Percentiles rank a stretch among this genome's conserved stretches.
Evolutionary conservation across 2,113 vertebrate species (phyloP).

Genomic region (Nothoprocta perdicaria): DNA sequence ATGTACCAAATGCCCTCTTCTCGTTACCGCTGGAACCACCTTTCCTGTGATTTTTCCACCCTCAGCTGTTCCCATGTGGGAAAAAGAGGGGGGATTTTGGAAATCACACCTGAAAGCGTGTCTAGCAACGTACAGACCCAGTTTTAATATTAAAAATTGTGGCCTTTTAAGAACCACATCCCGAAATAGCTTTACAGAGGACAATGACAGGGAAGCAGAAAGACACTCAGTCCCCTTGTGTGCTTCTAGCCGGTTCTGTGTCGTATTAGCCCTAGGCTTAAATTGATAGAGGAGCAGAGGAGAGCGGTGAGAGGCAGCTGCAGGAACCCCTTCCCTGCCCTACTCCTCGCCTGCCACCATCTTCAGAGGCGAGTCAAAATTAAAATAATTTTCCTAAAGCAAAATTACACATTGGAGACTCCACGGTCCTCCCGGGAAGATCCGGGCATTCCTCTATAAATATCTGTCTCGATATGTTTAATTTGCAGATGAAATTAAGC

Average conservation of each 20-base stretch:
- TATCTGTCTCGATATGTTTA: conserved; percentile 44
- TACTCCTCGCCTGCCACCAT: neutral
- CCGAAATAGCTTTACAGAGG: neutral
- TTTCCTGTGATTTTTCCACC: neutral
- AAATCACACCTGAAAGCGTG: neutral
- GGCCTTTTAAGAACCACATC: accelerated
- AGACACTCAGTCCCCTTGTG: neutral
- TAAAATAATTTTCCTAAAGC: conserved; percentile 34
- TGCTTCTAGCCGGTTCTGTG: accelerated
- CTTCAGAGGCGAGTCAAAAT: neutral
- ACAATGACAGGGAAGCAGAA: neutral
- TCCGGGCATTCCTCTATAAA: conserved; percentile 35
- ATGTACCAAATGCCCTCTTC: neutral
- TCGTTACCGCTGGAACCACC: neutral
- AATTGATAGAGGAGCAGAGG: neutral
- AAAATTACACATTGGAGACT: conserved; percentile 48
- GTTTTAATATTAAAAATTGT: accelerated
- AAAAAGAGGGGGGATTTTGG: too few species aligned
- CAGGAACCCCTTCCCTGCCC: neutral
- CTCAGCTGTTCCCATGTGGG: neutral
- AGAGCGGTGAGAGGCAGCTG: neutral
- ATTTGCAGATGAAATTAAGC: conserved; percentile 71
- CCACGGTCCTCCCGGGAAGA: neutral
- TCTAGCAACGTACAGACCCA: neutral
- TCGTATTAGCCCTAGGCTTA: neutral